Evolutionary conservation across 2,113 vertebrate species (phyloP), one percentile per base, ranked within the genome.

Genomic region (Gymnorhina tibicen): DNA sequence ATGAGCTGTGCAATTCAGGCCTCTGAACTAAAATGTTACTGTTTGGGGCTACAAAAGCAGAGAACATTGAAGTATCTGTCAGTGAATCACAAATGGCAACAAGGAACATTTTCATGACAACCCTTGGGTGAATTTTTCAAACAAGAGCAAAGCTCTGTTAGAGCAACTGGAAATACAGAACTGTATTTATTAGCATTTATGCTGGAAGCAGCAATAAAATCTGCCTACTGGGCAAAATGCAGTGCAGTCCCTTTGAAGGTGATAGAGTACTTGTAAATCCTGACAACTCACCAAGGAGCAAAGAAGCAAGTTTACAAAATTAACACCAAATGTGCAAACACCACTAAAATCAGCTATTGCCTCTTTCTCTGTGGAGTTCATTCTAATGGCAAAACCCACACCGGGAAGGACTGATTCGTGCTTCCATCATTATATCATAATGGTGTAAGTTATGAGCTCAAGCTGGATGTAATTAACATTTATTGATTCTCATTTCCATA

Each of bases 381-480:
- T 59, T 93, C 32, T 53, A 84, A 87, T 28, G 69, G 72, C 41
- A 89, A 78, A 94, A 68, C 37, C 33, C 63, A 62, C 41, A 59
- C 52, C 10, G 16, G 35, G 60, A 87, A 93, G 68, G 37, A 69
- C 62, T 3, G 3, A 52, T 46, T 42, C 0, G 0, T 75, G 47
- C 64, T 90, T 89, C 58, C 37, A 86, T 82, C 94, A 79, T 76
- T 91, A 42, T 62, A 89, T 58, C 74, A 64, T 83, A 91, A 95
- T 74, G 41, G 56, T 91, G 41, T 82, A 79, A 83, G 52, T 91
- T 96, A 93, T 39, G 79, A 87, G 67, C 72, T 86, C 75, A 84
- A 80, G 67, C 22, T 91, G 82, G 63, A 91, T 73, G 81, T 86
- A 95, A 94, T 97, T 94, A 94, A 95, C 84, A 85, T 94, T 95